A percentile compares a stretch with the other conserved stretches of the same genome.
Evolutionary conservation across 2,888 invertebrate genomes (phyloP).

Genomic region (Acanthoscelides obtectus): DNA sequence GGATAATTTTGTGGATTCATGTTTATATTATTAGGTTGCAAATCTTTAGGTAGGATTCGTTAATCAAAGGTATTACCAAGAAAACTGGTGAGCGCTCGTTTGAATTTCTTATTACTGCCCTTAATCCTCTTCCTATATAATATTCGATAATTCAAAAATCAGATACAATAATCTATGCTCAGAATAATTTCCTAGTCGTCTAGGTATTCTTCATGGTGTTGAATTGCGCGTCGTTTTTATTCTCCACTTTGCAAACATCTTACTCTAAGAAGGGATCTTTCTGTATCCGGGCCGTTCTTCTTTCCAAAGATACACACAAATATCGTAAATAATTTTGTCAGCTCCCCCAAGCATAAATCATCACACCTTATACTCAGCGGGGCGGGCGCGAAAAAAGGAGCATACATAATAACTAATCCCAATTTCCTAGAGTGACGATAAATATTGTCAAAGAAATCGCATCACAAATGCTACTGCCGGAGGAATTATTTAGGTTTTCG

Average conservation of each 20-base stretch:
- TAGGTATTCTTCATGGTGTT: no score
- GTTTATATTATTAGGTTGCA: no score
- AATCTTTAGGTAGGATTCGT: no score
- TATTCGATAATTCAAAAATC: no score
- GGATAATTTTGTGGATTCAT: no score
- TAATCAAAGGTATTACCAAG: no score
- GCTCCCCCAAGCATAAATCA: conserved; percentile 12
- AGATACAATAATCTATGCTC: no score
- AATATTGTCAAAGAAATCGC: conserved; percentile 21
- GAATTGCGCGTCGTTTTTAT: background rate
- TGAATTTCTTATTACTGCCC: no score
- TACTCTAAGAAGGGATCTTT: background rate
- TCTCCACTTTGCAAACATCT: background rate
- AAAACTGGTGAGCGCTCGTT: no score
- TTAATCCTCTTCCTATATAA: no score
- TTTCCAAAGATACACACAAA: conserved; percentile 1
- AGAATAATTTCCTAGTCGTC: no score
- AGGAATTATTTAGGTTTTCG: background rate
- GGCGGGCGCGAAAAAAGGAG: conserved; percentile 12
- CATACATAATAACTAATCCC: conserved; percentile 22
- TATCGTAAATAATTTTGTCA: conserved; percentile 13
- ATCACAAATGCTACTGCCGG: conserved; percentile 17
- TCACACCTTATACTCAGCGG: background rate
- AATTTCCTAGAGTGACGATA: conserved; percentile 25
- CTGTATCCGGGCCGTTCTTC: background rate